Evolutionary conservation across 2,113 vertebrate species (phyloP).

Genomic region (Recurvirostra avosetta): DNA sequence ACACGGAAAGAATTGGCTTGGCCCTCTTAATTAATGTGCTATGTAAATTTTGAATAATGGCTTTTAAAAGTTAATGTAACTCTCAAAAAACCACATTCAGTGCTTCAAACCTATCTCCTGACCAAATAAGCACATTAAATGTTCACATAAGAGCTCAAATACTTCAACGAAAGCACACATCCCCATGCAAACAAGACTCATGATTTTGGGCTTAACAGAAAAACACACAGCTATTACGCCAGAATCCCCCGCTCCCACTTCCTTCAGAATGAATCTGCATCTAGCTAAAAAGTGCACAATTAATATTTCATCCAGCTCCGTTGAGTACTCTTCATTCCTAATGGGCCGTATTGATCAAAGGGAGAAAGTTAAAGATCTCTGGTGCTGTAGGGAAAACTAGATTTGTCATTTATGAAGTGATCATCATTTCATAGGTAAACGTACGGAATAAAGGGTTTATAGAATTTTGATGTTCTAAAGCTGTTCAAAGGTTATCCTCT

Average conservation of each 20-base stretch:
- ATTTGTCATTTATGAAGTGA: slow-evolving; percentile 20
- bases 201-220: not conserved
- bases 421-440: not conserved
- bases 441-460: not conserved
- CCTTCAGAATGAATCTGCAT: slow-evolving; percentile 35
- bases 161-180: not conserved
- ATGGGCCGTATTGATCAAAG: slow-evolving; percentile 70
- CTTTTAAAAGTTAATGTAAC: not conserved
- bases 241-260: not conserved
- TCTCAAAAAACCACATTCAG: not conserved
- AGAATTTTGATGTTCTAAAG: not conserved
- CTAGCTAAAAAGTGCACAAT: slow-evolving; percentile 56
- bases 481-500: not conserved
- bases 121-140: not conserved
- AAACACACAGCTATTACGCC: not conserved
- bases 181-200: not conserved
- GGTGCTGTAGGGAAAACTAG: slow-evolving; percentile 48
- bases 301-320: slow-evolving; percentile 70
- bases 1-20: not conserved
- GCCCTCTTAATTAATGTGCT: not conserved
- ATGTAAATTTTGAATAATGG: not conserved
- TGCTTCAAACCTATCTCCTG: not conserved
- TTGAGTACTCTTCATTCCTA: slow-evolving; percentile 54
- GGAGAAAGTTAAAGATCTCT: slow-evolving; percentile 47
- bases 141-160: not conserved